Evolutionary conservation across 2,797 vertebrate genomes (phyloP), one percentile per base, ranked within the genome.

Genomic region (Molossus alvarezi): DNA sequence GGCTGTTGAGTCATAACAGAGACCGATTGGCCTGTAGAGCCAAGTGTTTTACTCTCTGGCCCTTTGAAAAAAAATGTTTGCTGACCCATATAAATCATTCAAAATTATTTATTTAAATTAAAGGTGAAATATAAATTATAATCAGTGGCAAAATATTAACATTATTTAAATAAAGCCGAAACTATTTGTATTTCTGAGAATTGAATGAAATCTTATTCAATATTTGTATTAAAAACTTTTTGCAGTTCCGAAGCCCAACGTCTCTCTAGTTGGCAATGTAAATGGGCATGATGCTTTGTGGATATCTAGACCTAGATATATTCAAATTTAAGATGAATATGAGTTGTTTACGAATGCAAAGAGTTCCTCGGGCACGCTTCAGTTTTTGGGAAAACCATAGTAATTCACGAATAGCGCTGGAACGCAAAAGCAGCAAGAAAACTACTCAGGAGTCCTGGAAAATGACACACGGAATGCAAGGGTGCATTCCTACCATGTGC

Each of bases 21-120:
- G 27, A 45, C 29, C 6, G 3, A n/a, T 91, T 23, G 17, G 25
- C 25, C 76, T 21, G 0, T 10, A 53, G 57, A 75, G 53, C 15
- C n/a, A 51, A 75, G 87, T 21, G 8, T 55, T 64, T 79, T 71
- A 37, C 20, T 90, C 15, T 79, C n/a, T 65, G 15, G 17, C 15
- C 41, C 53, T 76, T 67, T 75, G 83, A 75, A 13, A 76, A 76
- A 45, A 75, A 95, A 91, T 33, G 14, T 82, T 33, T 76, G 21
- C 71, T 14, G 17, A 41, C 9, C 51, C 23, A 6, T 57, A 9
- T 37, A 53, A 88, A 25, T 76, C 60, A 85, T 76, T 67, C 72
- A 48, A 33, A 92, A 75, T 87, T 5, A 75, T 60, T 29, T 71
- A n/a, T 53, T 65, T 65, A 67, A 82, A 92, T 64, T 41, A 53